phyloP scores from a whole-genome alignment of 2,113 vertebrate species.

The Cyprinodon brontotheroides region DNA sequence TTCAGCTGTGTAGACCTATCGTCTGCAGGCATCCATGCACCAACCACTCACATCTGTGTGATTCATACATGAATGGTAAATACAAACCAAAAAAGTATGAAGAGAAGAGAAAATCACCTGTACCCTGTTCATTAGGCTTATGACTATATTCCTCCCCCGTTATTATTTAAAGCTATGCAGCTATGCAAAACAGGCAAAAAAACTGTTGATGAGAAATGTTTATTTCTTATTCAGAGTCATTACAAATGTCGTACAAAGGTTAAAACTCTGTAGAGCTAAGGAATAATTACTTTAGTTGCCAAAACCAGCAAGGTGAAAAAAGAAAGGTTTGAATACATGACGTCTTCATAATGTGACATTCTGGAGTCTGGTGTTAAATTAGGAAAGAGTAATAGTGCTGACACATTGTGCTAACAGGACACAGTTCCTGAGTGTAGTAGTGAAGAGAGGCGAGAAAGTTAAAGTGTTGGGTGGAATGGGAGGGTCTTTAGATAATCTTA shows the following conservation, averaged over 20 bases:
- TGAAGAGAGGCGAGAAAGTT: constrained; percentile 21
- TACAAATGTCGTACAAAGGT: constrained; percentile 49
- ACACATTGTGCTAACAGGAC: constrained; percentile 19
- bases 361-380: constrained; percentile 5
- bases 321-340: constrained; percentile 23
- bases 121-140: no score
- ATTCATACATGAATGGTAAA: no score
- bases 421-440: constrained; percentile 49
- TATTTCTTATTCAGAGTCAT: constrained; percentile 47
- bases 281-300: constrained; percentile 8
- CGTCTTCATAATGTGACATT: constrained; percentile 20
- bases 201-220: constrained; percentile 8
- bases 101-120: no score
- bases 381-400: constrained; percentile 33
- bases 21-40: no score
- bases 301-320: constrained; percentile 7
- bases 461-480: constrained; percentile 12
- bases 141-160: no score
- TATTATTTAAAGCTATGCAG: background rate
- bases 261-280: background rate
- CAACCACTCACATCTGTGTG: no score
- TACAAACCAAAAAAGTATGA: no score
- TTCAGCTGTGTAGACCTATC: no score
- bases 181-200: background rate
- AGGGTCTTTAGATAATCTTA: constrained; percentile 28